Conservation (phyloP, 92 coral and sea anemone species). For the Paragorgia papillata region DNA sequence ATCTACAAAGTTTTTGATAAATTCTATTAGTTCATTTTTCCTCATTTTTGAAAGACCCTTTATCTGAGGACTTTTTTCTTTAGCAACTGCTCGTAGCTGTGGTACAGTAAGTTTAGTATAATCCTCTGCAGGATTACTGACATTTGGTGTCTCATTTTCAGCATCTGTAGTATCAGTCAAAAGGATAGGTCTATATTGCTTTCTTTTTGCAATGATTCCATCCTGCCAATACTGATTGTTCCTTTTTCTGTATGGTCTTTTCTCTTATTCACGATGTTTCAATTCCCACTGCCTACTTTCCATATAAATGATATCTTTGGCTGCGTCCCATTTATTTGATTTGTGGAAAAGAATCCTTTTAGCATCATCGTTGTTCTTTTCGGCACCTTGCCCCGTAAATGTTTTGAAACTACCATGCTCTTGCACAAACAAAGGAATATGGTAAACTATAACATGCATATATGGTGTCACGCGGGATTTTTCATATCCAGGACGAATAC, state of each 20-base stretch:
- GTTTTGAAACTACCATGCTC: slow-evolving; percentile 43
- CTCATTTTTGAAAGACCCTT: slow-evolving; percentile 66
- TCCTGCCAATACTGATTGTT: slow-evolving; percentile 55
- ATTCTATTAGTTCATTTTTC: slow-evolving; percentile 53
- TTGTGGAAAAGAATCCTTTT: slow-evolving; percentile 45
- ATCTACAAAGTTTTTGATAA: slow-evolving; percentile 33
- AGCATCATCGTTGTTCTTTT: slow-evolving; percentile 42
- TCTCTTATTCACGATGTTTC: slow-evolving; percentile 47
- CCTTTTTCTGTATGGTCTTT: slow-evolving; percentile 49
- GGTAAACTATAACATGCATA: slow-evolving; percentile 63
- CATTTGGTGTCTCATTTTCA: not conserved
- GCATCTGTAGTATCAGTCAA: no score
- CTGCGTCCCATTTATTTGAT: slow-evolving; percentile 51
- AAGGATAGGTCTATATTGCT: no score
- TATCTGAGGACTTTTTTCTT: slow-evolving; percentile 52
- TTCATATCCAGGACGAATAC: not conserved
- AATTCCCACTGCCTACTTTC: slow-evolving; percentile 58
- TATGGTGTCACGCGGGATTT: slow-evolving; percentile 45
- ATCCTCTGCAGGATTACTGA: slow-evolving; percentile 4
- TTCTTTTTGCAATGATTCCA: slow-evolving; percentile 16
- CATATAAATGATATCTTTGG: slow-evolving; percentile 51
- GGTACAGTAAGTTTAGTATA: not conserved
- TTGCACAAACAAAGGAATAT: slow-evolving; percentile 49
- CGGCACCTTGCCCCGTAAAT: slow-evolving; percentile 60
- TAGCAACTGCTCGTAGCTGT: slow-evolving; percentile 51